Evolutionary conservation across 2,797 vertebrate species (phyloP), one percentile per base, ranked within the genome.

Genomic region (Zalophus californianus): DNA sequence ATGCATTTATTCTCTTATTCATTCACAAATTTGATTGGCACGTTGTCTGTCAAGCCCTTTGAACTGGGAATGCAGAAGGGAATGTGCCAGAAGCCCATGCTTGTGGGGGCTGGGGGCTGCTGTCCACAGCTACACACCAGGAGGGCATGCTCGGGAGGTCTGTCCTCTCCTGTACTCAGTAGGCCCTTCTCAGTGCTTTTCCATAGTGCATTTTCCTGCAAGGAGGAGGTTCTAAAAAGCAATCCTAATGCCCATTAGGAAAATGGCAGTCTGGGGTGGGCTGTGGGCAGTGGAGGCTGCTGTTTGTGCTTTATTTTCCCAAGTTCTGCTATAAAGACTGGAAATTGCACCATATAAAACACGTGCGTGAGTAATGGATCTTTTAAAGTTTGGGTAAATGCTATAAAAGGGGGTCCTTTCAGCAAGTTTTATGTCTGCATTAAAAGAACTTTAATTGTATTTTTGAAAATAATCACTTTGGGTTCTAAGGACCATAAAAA

Each of bases 381-480:
- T 90, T 93, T 93, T 72, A 77, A 64, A 60, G 70, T 73, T 44
- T 35, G 62, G 52, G 27, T 90, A 90, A 78, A 58, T n/a, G 54
- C 85, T 86, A 23, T 91, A 56, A 97, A 94, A 92, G 91, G 25
- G 1, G 56, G 72, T 86, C 56, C 94, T 96, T 90, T 96, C 92
- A 56, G 68, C 73, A 95, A 83, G 62, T 94, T 92, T 96, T 98
- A 92, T 72, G 78, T 52, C 73, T 3, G 5, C 86, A 79, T 95
- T 93, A 48, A 89, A 94, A 80, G 50, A 96, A 70, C 84, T 97
- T 96, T 95, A 95, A 98, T 96, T 97, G 73, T 73, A 85, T 86
- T 87, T 94, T 96, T 44, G 1, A 44, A 93, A 94, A 95, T 89
- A 85, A 95, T 96, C 96, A 75, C 86, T 70, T 86, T 72, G 56